Conservation (phyloP, 2,797 vertebrate species). For the Sebastes glaucus region DNA sequence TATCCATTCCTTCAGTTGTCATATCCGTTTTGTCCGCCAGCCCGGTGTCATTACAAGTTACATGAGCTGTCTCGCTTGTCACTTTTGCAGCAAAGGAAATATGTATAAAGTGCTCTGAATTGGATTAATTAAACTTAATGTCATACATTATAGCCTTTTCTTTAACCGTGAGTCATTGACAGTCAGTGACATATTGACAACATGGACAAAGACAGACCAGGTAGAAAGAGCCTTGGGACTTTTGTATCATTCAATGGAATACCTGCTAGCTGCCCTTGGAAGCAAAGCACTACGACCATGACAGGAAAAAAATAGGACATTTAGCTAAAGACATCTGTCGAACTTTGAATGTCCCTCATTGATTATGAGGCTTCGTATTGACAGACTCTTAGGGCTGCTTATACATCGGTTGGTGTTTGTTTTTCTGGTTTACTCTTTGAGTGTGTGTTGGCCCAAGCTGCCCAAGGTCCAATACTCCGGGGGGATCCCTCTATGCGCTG, state of each 20-base stretch:
- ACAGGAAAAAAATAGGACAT: constrained; percentile 18
- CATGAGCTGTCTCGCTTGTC: background rate
- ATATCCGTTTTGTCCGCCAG: constrained; percentile 18
- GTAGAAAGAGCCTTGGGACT: background rate
- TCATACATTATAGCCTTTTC: background rate
- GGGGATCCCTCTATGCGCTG: constrained; percentile 15
- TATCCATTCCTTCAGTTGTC: constrained; percentile 41
- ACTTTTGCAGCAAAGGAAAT: background rate
- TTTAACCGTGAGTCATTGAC: background rate
- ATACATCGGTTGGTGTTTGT: background rate
- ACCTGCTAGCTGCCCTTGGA: constrained; percentile 3
- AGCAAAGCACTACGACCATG: background rate
- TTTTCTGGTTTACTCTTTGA: background rate
- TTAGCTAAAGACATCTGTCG: constrained; percentile 30
- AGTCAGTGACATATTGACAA: constrained; percentile 1
- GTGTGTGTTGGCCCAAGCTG: constrained; percentile 3
- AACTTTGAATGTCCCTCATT: constrained; percentile 45
- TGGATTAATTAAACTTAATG: constrained; percentile 7
- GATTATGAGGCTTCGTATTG: constrained; percentile 53
- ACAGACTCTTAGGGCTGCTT: constrained; percentile 19
- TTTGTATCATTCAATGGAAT: background rate
- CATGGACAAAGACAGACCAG: background rate
- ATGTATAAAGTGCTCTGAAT: background rate
- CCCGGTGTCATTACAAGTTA: background rate
- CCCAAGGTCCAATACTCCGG: constrained; percentile 8